Conservation (phyloP, 2,797 vertebrate genomes). For the Champsocephalus esox region DNA sequence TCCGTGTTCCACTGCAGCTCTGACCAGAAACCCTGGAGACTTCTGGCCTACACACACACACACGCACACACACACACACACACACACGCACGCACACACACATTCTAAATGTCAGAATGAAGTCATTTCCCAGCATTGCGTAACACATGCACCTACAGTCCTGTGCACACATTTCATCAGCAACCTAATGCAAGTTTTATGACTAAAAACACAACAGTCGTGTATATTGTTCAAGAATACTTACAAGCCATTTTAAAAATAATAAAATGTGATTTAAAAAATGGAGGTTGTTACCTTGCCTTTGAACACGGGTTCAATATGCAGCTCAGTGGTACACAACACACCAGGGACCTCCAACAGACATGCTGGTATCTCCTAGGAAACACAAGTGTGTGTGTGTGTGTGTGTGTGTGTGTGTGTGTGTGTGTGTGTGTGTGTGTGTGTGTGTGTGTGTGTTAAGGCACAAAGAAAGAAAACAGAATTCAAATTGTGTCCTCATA, state of each 20-base stretch:
- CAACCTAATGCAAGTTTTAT: not conserved
- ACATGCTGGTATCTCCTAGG: constrained; percentile 74
- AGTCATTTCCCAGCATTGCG: not conserved
- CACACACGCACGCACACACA: not conserved
- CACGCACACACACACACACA: constrained; percentile 8
- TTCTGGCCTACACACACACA: constrained; percentile 77
- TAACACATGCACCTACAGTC: too few relatives aligned
- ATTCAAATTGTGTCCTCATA: constrained; percentile 2
- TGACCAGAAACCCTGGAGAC: constrained; percentile 91
- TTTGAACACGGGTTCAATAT: constrained; percentile 86
- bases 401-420: not conserved
- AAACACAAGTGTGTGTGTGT: constrained; percentile 32
- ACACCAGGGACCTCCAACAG: constrained; percentile 89
- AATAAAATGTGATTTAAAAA: not conserved
- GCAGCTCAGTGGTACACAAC: constrained; percentile 86
- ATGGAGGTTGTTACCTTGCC: constrained; percentile 81
- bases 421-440: constrained; percentile 1
- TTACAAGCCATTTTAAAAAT: not conserved
- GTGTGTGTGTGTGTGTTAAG: not conserved
- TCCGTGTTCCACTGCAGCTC: constrained; percentile 91
- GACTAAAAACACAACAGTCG: not conserved
- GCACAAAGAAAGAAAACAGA: not conserved
- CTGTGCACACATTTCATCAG: not conserved
- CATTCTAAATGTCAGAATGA: not conserved
- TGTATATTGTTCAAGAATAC: constrained; percentile 5